Conservation (phyloP, 2,797 vertebrate species). For the Poecilia gillii region DNA sequence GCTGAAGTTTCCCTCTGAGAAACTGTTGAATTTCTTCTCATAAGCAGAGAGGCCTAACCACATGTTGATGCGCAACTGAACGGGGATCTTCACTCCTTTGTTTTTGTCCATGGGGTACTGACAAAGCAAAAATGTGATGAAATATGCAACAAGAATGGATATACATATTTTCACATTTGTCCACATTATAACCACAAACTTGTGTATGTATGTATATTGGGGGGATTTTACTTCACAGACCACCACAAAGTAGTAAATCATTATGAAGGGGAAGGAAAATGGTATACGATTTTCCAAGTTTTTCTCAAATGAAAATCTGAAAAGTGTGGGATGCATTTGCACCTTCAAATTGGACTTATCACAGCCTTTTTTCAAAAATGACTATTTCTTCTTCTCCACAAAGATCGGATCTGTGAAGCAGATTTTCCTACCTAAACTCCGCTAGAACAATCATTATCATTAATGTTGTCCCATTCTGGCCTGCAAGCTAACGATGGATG, state of each 20-base stretch:
- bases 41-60: slow-evolving; percentile 91
- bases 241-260: neutral
- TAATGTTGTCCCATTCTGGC: neutral
- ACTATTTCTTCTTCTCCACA: neutral
- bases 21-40: slow-evolving; percentile 94
- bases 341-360: neutral
- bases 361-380: neutral
- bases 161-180: neutral
- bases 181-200: neutral
- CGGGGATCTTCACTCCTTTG: slow-evolving; percentile 89
- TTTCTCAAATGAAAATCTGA: neutral
- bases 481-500: neutral
- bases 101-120: slow-evolving; percentile 94
- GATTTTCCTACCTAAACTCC: neutral
- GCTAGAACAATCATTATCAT: neutral
- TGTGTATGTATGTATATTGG: neutral
- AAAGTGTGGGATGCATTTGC: neutral
- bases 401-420: neutral
- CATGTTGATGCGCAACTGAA: slow-evolving; percentile 90
- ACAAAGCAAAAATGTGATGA: slow-evolving; percentile 12
- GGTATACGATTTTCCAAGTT: neutral
- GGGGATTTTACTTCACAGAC: neutral
- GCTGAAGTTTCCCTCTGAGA: slow-evolving; percentile 93
- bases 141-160: neutral
- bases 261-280: neutral